phyloP scores from a whole-genome alignment of 2,797 vertebrate species.

The Catharus ustulatus region DNA sequence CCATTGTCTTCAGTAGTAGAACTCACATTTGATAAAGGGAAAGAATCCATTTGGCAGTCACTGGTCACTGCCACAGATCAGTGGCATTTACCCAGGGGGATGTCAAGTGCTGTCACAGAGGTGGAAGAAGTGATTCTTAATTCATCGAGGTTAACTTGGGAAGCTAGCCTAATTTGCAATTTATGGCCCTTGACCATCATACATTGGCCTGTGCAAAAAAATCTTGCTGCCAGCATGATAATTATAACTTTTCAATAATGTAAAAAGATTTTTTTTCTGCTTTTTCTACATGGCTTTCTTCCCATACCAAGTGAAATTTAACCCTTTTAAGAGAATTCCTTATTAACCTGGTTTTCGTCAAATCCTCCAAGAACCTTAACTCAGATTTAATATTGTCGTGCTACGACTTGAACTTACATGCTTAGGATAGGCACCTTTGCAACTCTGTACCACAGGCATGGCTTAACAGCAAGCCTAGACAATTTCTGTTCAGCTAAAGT shows the following conservation, averaged over 20 bases:
- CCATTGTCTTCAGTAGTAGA: neutral
- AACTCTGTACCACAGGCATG: neutral
- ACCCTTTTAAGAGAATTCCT: neutral
- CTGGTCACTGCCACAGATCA: neutral
- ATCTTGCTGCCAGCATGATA: neutral
- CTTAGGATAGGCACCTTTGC: neutral
- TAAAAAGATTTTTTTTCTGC: conserved; percentile 1
- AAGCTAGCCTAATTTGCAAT: conserved; percentile 45
- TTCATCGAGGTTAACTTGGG: conserved; percentile 52
- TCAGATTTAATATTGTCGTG: neutral
- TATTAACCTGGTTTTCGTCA: neutral
- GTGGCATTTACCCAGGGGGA: neutral
- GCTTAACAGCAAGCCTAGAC: neutral
- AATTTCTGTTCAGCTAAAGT: neutral
- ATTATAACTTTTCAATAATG: neutral
- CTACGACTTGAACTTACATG: neutral
- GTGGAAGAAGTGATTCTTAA: conserved; percentile 9
- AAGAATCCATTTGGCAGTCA: conserved; percentile 6
- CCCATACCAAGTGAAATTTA: neutral
- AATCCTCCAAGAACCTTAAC: neutral
- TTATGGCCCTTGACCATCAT: conserved; percentile 33
- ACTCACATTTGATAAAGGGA: neutral
- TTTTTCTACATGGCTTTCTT: neutral
- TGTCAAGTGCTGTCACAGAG: neutral
- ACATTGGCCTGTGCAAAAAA: neutral